Evolutionary conservation across 1,140 invertebrate genomes (phyloP), one percentile per base, ranked within the genome.

Genomic region (Muscidifurax raptorellus): DNA sequence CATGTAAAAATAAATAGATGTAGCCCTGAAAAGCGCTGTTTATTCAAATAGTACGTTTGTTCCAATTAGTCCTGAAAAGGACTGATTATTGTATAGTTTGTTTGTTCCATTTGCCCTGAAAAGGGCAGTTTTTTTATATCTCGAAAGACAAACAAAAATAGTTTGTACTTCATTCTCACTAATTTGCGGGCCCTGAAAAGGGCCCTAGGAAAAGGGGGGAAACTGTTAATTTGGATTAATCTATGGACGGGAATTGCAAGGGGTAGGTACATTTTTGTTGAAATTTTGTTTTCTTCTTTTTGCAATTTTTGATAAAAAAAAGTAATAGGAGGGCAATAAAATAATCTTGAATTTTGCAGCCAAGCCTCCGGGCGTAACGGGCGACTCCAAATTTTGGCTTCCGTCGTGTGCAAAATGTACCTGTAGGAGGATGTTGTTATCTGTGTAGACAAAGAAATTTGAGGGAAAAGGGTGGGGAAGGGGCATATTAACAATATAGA

Each of bases 131-230:
- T 89, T 59, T 22, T 66, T 71, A 47, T 87, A 69, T 86, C 74
- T 86, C 88, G 67, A 76, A n/a, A 52, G 71, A 47, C 25, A 22
- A 86, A 83, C 59, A 6, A 75, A 76, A 88, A 85, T 72, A 87
- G 71, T 77, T 82, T 85, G 85, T 86, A 75, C 87, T 83, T 7
- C 87, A 85, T 90, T 13, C 0, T 86, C 82, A 92, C 47, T 44
- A 25, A 90, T 90, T 90, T 92, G 92, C 91, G 92, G 92, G 91
- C 91, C 92, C 92, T 90, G 85, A 90, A 89, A 90, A 91, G 91
- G 91, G 88, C 92, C 92, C 91, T 92, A 90, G 90, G 89, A 86
- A 87, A 90, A 88, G 71, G 71, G 71, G 25, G 77, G 75, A 84
- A 86, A 87, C 86, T 75, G 82, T 87, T 67, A 71, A 67, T 82